A percentile compares a stretch with the other conserved stretches of the same genome.
phyloP scores from a whole-genome alignment of 2,797 vertebrate species.

The Agapornis canus region DNA sequence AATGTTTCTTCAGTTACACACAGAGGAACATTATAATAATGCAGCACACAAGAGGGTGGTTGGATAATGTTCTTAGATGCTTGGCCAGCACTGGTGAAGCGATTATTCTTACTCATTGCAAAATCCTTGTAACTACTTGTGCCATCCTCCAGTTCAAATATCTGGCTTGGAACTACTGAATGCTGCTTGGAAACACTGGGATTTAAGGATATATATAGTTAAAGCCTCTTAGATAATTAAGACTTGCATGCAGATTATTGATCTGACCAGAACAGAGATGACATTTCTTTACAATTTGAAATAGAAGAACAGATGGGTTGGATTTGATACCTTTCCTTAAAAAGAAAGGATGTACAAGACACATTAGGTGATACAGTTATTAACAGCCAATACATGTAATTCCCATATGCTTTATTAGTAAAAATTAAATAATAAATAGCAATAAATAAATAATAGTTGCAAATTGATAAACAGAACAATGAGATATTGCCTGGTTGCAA shows the following conservation, averaged over 20 bases:
- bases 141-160: slow-evolving; percentile 94
- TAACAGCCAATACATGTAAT: background rate
- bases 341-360: background rate
- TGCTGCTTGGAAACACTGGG: slow-evolving; percentile 95
- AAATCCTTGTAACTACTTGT: slow-evolving; percentile 98
- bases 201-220: slow-evolving; percentile 5
- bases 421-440: background rate
- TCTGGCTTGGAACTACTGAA: slow-evolving; percentile 95
- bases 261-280: background rate
- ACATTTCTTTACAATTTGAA: background rate
- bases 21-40: slow-evolving; percentile 94
- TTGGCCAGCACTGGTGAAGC: slow-evolving; percentile 96
- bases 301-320: background rate
- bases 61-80: slow-evolving; percentile 98
- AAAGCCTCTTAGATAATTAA: background rate
- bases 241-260: background rate
- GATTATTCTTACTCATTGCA: slow-evolving; percentile 96
- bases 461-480: background rate
- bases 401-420: background rate
- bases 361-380: background rate
- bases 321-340: background rate
- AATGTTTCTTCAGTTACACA: slow-evolving; percentile 91
- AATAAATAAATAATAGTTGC: background rate
- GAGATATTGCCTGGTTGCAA: background rate
- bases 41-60: slow-evolving; percentile 93